Base-by-base conservation (phyloP, 2,113 vertebrate species). In the Mugil cephalus region DNA sequence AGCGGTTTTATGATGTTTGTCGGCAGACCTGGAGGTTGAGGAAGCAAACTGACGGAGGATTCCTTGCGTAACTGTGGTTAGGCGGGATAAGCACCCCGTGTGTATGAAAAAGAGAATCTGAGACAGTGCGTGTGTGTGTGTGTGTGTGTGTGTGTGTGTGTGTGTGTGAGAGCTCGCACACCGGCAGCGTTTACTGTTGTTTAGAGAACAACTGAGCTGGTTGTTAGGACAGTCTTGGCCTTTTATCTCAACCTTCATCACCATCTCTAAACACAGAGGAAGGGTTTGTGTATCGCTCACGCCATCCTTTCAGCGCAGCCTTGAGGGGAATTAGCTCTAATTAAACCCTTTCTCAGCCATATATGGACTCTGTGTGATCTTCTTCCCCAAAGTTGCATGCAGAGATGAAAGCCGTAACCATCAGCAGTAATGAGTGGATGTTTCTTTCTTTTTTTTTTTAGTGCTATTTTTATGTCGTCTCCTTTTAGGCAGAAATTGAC, bases 1-100 rank as follows among this genome's bases (percentile, higher is more conserved):
- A 46, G 76, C 0, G 4, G 65, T 85, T 91, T 91, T 92, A 92
- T 83, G 85, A 78, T 82, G 87, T 90, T 91, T 92, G 88, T 65
- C 46, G 34, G 87, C 83, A 75, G 84, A 82, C 51, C 59, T 71
- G 61, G 46, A 51, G 75, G 77, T 67, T 63, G 40, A 73, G 68
- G 82, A 75, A n/a, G 39, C 60, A 82, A 74, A 79, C 75, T 74
- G 77, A n/a, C 18, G 17, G 11, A 65, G 68, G 80, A 91, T 92
- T 92, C 85, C 71, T 87, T 47, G 74, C 73, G 78, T 85, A 76
- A 79, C 76, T 85, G 87, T 76, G 88, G 86, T 86, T 78, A 63
- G 45, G 24, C 59, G 38, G 83, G 48, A 83, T 76, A 69, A 75
- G 60, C 50, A 12, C 15, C 46, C 9, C 8, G 51, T 70, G 58